These are phyloP conservation scores for Halcyon badia DNA, from an alignment of 2,797 vertebrate species.

Conservation along the genomic window DNA sequence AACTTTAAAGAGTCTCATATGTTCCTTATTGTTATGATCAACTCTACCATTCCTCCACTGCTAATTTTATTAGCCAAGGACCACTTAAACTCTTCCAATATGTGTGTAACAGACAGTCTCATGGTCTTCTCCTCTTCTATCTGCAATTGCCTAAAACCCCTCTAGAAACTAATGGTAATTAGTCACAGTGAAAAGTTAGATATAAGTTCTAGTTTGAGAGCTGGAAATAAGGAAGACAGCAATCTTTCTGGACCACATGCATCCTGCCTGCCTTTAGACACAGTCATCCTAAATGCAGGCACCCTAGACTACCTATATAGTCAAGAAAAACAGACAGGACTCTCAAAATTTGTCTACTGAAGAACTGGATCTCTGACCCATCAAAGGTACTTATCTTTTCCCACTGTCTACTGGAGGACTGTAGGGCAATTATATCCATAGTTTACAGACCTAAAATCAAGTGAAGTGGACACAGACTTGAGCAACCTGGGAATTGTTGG, in stretches of 20 bases:
- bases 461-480: neutral
- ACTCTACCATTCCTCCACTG: neutral
- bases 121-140: neutral
- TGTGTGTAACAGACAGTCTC: neutral
- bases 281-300: neutral
- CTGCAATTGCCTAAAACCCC: neutral
- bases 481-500: neutral
- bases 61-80: neutral
- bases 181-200: neutral
- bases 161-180: neutral
- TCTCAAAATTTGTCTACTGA: neutral
- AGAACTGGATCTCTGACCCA: neutral
- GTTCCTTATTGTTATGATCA: neutral
- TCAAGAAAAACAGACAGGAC: neutral
- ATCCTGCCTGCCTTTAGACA: neutral
- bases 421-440: neutral
- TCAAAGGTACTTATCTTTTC: neutral
- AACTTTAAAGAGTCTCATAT: neutral
- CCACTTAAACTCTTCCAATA: neutral
- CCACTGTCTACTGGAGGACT: neutral
- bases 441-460: neutral
- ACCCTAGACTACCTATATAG: neutral
- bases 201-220: neutral
- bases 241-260: neutral
- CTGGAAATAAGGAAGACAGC: neutral